phyloP scores from a whole-genome alignment of 2,113 vertebrate genomes.

The Paedocypris sp. region DNA sequence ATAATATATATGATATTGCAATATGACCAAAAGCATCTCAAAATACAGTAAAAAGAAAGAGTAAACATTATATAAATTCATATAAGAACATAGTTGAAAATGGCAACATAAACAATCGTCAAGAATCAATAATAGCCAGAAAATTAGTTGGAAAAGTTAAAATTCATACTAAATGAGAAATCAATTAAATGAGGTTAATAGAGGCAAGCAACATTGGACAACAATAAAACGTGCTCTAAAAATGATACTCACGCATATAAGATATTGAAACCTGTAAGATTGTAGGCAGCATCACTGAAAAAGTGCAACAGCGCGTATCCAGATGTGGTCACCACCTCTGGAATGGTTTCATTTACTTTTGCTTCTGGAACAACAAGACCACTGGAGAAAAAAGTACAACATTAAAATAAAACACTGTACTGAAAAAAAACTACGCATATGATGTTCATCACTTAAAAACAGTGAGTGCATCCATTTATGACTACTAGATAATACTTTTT shows the following conservation, averaged over 20 bases:
- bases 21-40: neutral
- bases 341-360: conserved; percentile 89
- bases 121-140: too few relatives aligned
- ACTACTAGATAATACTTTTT: too few relatives aligned
- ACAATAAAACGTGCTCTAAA: neutral
- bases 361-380: conserved; percentile 88
- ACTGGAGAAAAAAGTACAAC: conserved; percentile 46
- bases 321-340: conserved; percentile 93
- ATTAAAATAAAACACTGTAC: neutral
- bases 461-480: too few relatives aligned
- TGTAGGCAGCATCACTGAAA: conserved; percentile 97
- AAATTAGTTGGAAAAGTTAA: too few relatives aligned
- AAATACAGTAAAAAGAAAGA: neutral
- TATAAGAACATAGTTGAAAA: too few relatives aligned
- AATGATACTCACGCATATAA: conserved; percentile 89
- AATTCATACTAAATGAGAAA: too few relatives aligned
- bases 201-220: neutral
- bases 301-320: conserved; percentile 94
- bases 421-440: neutral
- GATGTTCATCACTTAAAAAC: too few relatives aligned
- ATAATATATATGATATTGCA: neutral
- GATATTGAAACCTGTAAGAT: conserved; percentile 94
- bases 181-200: too few relatives aligned
- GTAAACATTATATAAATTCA: neutral
- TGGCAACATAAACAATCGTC: too few relatives aligned